Conservation (phyloP, 2,797 vertebrate species). For the Siniperca scherzeri region DNA sequence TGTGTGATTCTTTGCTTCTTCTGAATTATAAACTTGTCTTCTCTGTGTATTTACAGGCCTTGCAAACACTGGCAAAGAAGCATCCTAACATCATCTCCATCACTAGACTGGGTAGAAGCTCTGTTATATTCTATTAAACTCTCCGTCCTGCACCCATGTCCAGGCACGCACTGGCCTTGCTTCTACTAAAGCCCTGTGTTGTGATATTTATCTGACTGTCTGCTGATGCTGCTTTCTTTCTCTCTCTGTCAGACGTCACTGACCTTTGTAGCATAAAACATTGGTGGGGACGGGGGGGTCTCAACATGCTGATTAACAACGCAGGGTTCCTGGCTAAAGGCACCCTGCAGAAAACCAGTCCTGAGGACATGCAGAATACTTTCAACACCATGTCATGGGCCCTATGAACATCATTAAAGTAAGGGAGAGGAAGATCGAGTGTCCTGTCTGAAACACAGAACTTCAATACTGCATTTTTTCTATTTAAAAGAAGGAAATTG, state of each 20-base stretch:
- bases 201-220: constrained; percentile 44
- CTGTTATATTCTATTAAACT: neutral
- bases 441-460: neutral
- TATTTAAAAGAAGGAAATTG: neutral
- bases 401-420: constrained; percentile 70
- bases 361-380: constrained; percentile 60
- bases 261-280: constrained; percentile 73
- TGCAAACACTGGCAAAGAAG: constrained; percentile 59
- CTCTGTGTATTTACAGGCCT: constrained; percentile 44
- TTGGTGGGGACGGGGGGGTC: constrained; percentile 59
- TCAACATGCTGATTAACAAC: constrained; percentile 81
- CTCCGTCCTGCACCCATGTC: neutral
- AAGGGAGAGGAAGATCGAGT: neutral
- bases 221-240: constrained; percentile 27
- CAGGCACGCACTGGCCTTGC: neutral
- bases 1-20: neutral
- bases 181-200: neutral
- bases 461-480: neutral
- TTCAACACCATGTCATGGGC: constrained; percentile 69
- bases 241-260: constrained; percentile 64
- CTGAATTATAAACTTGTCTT: neutral
- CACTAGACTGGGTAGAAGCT: constrained; percentile 52
- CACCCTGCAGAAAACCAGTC: constrained; percentile 40
- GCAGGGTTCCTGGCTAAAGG: constrained; percentile 45
- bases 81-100: constrained; percentile 55